These are phyloP conservation scores for Hippocampus comes DNA, from an alignment of 2,113 vertebrate genomes.

Conservation along the genomic window DNA sequence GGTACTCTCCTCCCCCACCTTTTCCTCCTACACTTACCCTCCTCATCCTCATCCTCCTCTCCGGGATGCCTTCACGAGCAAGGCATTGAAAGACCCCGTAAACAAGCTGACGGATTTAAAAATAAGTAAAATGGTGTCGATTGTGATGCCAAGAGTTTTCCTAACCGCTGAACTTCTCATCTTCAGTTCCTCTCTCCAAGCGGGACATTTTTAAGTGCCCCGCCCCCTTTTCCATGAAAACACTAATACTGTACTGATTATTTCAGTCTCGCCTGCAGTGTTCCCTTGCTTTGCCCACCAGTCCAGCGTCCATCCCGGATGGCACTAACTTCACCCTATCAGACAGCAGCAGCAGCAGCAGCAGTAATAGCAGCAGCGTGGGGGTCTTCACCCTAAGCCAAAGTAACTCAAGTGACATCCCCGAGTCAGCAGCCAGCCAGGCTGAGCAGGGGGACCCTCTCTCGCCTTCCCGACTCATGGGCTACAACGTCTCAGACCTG, in stretches of 20 bases:
- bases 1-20: conserved; percentile 60
- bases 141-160: background rate
- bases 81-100: no score
- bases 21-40: background rate
- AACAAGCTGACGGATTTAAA: no score
- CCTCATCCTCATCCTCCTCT: conserved; percentile 21
- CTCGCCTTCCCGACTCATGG: conserved; percentile 86
- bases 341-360: conserved; percentile 80
- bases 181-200: background rate
- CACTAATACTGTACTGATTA: background rate
- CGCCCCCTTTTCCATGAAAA: background rate
- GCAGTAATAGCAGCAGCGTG: conserved; percentile 50
- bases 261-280: conserved; percentile 88
- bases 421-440: conserved; percentile 86
- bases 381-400: conserved; percentile 94
- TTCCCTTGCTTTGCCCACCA: conserved; percentile 95
- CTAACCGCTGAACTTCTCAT: background rate
- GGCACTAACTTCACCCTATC: conserved; percentile 95
- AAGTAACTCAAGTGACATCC: conserved; percentile 88
- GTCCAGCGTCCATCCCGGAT: conserved; percentile 89
- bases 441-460: conserved; percentile 83
- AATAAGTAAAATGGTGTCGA: no score
- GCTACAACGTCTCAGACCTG: conserved; percentile 90
- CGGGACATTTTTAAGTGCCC: background rate
- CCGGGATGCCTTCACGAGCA: background rate